These are phyloP conservation scores for Tachysurus fulvidraco DNA, from an alignment of 2,113 vertebrate species.

Conservation along the genomic window DNA sequence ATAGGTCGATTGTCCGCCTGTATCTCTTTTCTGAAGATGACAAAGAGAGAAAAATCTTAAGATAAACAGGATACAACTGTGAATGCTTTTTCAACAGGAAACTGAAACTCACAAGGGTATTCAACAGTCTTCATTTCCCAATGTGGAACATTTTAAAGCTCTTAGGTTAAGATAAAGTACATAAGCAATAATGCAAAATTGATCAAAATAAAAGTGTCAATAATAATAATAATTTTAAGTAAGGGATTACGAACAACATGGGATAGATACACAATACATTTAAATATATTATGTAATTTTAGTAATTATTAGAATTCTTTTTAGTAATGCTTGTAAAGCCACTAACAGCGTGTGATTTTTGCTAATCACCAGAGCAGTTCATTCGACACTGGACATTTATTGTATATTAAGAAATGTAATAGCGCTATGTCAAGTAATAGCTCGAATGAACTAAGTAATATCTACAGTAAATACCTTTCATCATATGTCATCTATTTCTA, in stretches of 20 bases:
- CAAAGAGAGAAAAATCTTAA: neutral
- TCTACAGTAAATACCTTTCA: neutral
- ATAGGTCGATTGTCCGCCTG: neutral
- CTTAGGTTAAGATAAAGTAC: neutral
- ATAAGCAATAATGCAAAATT: neutral
- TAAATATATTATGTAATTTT: too few species aligned
- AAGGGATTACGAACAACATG: neutral
- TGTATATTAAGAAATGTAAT: neutral
- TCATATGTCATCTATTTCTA: neutral
- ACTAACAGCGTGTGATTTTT: neutral
- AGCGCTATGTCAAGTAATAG: neutral
- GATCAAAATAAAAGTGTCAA: too few species aligned
- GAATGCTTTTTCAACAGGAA: neutral
- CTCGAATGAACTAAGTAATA: neutral
- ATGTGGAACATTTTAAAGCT: neutral
- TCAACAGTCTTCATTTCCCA: neutral
- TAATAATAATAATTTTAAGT: too few species aligned
- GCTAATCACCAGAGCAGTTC: neutral
- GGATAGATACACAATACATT: neutral
- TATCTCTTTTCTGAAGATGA: neutral
- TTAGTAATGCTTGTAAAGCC: neutral
- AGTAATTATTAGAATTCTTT: too few species aligned
- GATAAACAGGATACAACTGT: neutral
- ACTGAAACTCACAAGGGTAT: neutral
- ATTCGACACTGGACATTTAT: neutral